phyloP scores from a whole-genome alignment of 2,113 vertebrate genomes.

The Piaya cayana region DNA sequence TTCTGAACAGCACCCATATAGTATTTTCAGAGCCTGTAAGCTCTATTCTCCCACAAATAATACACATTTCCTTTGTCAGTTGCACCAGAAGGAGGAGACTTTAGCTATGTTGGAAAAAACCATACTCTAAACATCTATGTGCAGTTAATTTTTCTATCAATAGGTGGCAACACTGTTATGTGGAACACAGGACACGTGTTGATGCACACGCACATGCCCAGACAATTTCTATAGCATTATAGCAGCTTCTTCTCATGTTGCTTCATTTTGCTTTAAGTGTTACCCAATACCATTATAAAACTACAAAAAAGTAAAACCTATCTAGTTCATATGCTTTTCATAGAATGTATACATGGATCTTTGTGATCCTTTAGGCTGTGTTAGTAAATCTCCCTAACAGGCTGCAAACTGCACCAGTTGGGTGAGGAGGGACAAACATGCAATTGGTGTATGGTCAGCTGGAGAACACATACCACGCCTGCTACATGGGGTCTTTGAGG shows the following conservation, averaged over 20 bases:
- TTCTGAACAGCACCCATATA: background rate
- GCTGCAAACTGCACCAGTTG: background rate
- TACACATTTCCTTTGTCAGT: background rate
- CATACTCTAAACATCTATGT: background rate
- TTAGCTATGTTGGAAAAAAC: background rate
- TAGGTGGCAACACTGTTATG: slow-evolving; percentile 52
- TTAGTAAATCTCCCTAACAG: background rate
- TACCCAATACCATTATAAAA: background rate
- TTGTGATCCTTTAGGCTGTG: background rate
- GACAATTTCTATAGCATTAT: too few species aligned
- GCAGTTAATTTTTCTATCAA: slow-evolving; percentile 47
- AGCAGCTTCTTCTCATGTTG: background rate
- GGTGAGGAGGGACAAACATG: background rate
- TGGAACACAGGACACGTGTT: background rate
- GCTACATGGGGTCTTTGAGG: background rate
- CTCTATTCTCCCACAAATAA: background rate
- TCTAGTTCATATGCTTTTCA: background rate
- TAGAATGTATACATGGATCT: background rate
- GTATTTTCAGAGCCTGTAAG: background rate
- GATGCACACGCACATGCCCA: background rate
- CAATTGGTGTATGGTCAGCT: background rate
- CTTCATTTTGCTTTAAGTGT: background rate
- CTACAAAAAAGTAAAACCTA: background rate
- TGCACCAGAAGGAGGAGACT: background rate
- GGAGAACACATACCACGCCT: accelerated